Evolutionary conservation across 2,113 vertebrate species (phyloP).

Genomic region (Cephalophus harveyi): DNA sequence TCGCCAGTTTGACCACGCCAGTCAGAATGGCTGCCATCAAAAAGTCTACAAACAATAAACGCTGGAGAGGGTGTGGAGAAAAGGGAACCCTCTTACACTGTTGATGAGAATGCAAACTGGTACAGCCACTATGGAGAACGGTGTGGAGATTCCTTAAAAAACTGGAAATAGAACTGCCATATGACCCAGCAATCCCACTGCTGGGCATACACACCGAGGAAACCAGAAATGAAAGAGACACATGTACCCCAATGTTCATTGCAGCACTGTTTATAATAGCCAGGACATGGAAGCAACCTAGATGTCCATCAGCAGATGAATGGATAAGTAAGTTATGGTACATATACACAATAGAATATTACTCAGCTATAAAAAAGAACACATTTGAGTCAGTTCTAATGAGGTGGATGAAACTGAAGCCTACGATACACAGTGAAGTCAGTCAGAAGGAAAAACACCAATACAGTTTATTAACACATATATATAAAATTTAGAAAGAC

Average conservation of each 20-base stretch:
- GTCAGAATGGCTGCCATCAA: not conserved
- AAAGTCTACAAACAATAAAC: not conserved
- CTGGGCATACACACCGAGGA: not conserved
- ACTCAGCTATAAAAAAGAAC: not conserved
- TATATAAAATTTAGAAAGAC: not conserved
- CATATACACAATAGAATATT: not conserved
- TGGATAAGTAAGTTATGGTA: not conserved
- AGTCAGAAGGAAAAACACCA: not conserved
- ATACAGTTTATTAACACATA: not conserved
- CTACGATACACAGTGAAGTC: not conserved
- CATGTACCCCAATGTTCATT: accelerated
- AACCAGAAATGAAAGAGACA: not conserved
- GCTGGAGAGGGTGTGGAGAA: accelerated
- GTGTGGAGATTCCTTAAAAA: not conserved
- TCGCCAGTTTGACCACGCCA: not conserved
- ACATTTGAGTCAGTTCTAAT: not conserved
- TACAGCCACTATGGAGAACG: not conserved
- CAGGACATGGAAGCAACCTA: not conserved
- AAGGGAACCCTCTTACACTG: not conserved
- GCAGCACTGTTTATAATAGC: not conserved
- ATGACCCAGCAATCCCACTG: not conserved
- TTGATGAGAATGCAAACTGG: not conserved
- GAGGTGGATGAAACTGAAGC: not conserved
- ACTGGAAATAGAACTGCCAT: not conserved
- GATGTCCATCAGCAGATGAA: not conserved